phyloP scores from a whole-genome alignment of 2,888 invertebrate species.

The Dorcus hopei region DNA sequence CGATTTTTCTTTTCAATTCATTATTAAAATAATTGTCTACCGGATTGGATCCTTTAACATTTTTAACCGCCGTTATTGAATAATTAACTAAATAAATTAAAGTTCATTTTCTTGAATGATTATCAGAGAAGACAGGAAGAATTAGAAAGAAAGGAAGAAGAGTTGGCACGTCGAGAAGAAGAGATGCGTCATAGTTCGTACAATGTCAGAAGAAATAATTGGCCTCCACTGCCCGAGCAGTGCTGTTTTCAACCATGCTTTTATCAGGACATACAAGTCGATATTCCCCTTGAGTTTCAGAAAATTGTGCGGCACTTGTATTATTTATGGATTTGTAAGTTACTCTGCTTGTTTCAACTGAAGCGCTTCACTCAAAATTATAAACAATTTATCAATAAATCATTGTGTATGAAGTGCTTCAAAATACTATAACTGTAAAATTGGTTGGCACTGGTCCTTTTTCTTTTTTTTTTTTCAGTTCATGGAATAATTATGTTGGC shows the following conservation, averaged over 20 bases:
- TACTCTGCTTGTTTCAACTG: neutral
- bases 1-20: neutral
- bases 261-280: constrained; percentile 98
- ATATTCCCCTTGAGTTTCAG: constrained; percentile 97
- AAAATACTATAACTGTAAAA: neutral
- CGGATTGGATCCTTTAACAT: neutral
- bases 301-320: constrained; percentile 92
- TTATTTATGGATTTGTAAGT: constrained; percentile 95
- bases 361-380: neutral
- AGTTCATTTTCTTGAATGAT: neutral
- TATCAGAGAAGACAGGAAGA: constrained; percentile 81
- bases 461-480: constrained; percentile 61
- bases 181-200: constrained; percentile 66
- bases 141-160: constrained; percentile 86
- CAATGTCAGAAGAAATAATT: constrained; percentile 84
- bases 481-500: constrained; percentile 81
- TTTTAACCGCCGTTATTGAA: neutral
- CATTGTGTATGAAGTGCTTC: neutral
- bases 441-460: constrained; percentile 4
- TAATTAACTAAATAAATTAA: neutral
- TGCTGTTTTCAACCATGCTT: constrained; percentile 97
- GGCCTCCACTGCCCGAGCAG: constrained; percentile 94
- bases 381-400: neutral
- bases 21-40: neutral
- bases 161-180: constrained; percentile 83